A percentile compares a stretch with the other conserved stretches of the same genome.
phyloP scores from a whole-genome alignment of 2,888 invertebrate species.

The Cotesia congregata region DNA sequence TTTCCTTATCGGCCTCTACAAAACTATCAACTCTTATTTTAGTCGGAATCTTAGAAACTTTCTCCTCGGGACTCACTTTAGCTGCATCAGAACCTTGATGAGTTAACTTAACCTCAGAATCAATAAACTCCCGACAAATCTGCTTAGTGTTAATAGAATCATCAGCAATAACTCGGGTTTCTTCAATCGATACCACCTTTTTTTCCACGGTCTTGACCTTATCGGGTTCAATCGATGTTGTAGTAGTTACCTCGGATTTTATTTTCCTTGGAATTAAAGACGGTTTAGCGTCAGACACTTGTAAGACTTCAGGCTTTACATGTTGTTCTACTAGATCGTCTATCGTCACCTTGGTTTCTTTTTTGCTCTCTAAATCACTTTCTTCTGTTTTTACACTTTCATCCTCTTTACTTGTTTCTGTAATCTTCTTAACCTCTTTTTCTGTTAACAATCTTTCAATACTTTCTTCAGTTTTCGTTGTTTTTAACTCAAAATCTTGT shows the following conservation, averaged over 20 bases:
- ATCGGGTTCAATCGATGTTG: constrained; percentile 3
- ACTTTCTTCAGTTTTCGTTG: background rate
- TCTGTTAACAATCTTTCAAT: background rate
- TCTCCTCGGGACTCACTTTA: constrained; percentile 18
- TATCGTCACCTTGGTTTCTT: constrained; percentile 24
- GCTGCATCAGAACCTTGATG: constrained; percentile 2
- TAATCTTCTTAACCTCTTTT: background rate
- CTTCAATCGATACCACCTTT: background rate
- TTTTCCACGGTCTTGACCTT: constrained; percentile 10
- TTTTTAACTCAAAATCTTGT: background rate
- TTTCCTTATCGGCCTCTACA: constrained; percentile 37
- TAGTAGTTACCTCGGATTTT: background rate
- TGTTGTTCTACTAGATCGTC: constrained; percentile 11
- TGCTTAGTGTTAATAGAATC: background rate
- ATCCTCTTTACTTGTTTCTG: background rate
- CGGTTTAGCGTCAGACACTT: constrained; percentile 32
- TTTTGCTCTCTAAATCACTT: background rate
- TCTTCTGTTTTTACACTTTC: background rate
- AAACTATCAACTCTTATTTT: constrained; percentile 32
- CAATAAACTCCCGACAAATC: constrained; percentile 17
- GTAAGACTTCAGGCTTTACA: constrained; percentile 29
- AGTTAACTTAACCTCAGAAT: constrained; percentile 8
- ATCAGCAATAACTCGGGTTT: constrained; percentile 2
- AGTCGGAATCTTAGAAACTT: constrained; percentile 46
- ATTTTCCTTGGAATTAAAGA: constrained; percentile 46